Conservation (phyloP, 2,113 vertebrate genomes). For the Engystomops pustulosus region DNA sequence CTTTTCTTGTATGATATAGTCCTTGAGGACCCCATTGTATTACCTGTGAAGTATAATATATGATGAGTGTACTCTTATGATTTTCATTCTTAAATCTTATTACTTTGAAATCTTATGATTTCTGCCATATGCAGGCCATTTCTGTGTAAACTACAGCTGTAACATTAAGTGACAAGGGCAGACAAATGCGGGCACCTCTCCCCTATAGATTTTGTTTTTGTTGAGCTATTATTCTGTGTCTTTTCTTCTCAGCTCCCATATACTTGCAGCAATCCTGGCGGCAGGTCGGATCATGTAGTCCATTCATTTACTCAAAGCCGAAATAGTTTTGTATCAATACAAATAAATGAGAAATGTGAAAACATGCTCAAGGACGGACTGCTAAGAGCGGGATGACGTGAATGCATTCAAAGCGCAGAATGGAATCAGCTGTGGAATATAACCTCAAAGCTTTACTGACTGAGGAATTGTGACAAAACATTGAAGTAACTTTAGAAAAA, state of each 20-base stretch:
- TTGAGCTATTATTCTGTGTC: not conserved
- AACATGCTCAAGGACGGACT: slow-evolving; percentile 15
- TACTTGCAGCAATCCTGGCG: not conserved
- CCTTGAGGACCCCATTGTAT: no score
- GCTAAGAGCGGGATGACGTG: not conserved
- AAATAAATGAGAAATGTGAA: slow-evolving; percentile 1
- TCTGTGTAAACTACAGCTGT: no score
- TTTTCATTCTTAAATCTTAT: no score
- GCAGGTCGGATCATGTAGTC: slow-evolving; percentile 26
- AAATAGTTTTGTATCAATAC: slow-evolving; percentile 23
- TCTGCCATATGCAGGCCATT: no score
- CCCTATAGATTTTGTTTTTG: not conserved
- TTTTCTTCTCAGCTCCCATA: not conserved
- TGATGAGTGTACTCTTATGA: no score
- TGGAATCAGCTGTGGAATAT: not conserved
- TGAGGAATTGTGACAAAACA: no score
- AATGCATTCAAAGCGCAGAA: not conserved
- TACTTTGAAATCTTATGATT: no score
- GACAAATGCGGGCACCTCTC: not conserved
- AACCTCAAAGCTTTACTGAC: no score
- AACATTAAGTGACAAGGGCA: no score
- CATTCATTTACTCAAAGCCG: slow-evolving; percentile 1
- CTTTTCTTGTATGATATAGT: no score
- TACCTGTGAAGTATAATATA: no score
- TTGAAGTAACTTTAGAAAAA: no score